Base-by-base conservation (phyloP, 2,888 invertebrate species). In the Scrobipalpa atriplicella region DNA sequence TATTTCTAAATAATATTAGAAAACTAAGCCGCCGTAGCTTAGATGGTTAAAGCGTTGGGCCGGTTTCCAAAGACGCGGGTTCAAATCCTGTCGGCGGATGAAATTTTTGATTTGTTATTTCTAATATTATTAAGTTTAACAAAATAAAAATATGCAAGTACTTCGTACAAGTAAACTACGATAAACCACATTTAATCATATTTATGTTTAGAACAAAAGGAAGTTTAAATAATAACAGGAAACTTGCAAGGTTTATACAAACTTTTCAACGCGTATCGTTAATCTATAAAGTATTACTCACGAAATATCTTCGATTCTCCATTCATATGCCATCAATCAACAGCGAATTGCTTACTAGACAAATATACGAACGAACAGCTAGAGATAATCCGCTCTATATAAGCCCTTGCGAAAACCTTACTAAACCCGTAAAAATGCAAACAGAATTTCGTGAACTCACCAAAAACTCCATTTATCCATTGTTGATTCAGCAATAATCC, bases 391-490 rank as follows among this genome's bases (percentile, higher is more conserved):
- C 58, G 36, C 29, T 38, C 58, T 38, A 18, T 21, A 10, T 19
- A 19, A 54, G 21, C 21, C 54, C 19, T 19, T 54, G 19, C 54
- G 16, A 58, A 58, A 61, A 41, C 61, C 41, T 6, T 16, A 61
- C 41, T 61, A 61, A 61, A 61, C 61, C 61, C 61, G 9, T 18
- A 61, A 61, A 61, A 61, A 61, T 61, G 61, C 61, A 16, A 61
- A 19, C 18, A 41, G 19, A 41, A 29, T 19, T 11, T 19, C 18
- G 2, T 18, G 41, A 2, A 60, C 60, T 60, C 18, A 60, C 60
- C 60, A 38, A 60, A 36, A 39, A 38, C 13, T 36, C 19, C 8
- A 38, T 38, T 16, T 38, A 60, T 60, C 60, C 60, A 36, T 18
- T 58, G 58, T 29, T 36, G 8, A 36, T 58, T 58, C 58, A 58